A percentile compares a stretch with the other conserved stretches of the same genome.
phyloP scores from a whole-genome alignment of 1,140 invertebrate species.

The Lasioglossum baleicum region DNA sequence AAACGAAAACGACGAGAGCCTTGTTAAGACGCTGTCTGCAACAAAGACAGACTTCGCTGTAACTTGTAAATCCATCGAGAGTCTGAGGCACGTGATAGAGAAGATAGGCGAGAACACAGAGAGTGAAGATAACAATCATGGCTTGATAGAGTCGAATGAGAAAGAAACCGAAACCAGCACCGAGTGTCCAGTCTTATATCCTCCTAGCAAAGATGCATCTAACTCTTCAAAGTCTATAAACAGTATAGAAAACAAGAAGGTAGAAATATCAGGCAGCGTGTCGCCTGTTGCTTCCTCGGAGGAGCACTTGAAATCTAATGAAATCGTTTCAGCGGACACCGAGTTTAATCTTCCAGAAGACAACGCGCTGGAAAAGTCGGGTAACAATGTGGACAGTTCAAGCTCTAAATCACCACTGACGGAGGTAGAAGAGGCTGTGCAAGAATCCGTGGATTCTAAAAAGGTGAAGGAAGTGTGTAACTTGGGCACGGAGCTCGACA shows the following conservation, averaged over 20 bases:
- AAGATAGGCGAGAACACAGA: conserved; percentile 69
- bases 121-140: conserved; percentile 43
- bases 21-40: conserved; percentile 10
- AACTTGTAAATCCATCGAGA: conserved; percentile 75
- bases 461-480: conserved; percentile 67
- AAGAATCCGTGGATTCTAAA: conserved; percentile 53
- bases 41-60: conserved; percentile 58
- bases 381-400: background rate
- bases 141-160: background rate
- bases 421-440: conserved; percentile 37
- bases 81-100: conserved; percentile 69
- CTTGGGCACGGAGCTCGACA: conserved; percentile 70
- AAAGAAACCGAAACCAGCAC: conserved; percentile 34
- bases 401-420: conserved; percentile 39
- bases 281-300: background rate
- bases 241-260: background rate
- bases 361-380: conserved; percentile 32
- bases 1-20: conserved; percentile 35
- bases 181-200: background rate
- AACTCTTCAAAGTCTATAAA: conserved; percentile 6
- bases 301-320: conserved; percentile 10
- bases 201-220: conserved; percentile 12
- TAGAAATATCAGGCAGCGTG: background rate
- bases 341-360: conserved; percentile 47
- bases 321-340: background rate